Evolutionary conservation across 2,797 vertebrate species (phyloP).

Genomic region (Manis crassicaudata): DNA sequence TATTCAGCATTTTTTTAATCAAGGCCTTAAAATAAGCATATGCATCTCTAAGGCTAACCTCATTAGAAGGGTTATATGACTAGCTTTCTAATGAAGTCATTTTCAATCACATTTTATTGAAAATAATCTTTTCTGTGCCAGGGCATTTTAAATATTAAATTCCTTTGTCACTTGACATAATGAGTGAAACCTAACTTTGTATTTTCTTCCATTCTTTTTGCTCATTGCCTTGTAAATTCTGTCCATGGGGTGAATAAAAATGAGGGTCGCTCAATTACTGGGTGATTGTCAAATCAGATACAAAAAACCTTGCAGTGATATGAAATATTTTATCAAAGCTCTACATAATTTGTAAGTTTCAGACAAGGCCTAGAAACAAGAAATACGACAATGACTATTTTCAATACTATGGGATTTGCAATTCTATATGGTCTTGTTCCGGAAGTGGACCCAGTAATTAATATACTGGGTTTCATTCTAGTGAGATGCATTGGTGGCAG

Average conservation of each 20-base stretch:
- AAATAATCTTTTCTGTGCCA: not conserved
- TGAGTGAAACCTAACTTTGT: not conserved
- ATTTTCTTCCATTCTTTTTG: not conserved
- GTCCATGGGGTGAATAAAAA: not conserved
- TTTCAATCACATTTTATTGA: not conserved
- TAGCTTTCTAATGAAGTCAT: not conserved
- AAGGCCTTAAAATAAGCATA: not conserved
- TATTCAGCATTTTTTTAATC: not conserved
- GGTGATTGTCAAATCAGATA: not conserved
- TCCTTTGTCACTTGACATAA: not conserved
- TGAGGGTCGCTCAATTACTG: not conserved
- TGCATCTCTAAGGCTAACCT: not conserved
- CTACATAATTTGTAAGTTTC: not conserved
- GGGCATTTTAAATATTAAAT: conserved; percentile 20
- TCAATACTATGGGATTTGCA: not conserved
- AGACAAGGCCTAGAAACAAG: conserved; percentile 5
- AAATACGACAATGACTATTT: not conserved
- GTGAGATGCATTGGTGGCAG: not conserved
- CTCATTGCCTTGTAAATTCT: not conserved
- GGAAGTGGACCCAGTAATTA: conserved; percentile 33
- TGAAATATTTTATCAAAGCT: not conserved
- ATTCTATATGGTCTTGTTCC: not conserved
- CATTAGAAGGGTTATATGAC: not conserved
- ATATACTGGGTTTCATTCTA: conserved; percentile 39
- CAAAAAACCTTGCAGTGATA: conserved; percentile 4